A percentile compares a stretch with the other conserved stretches of the same genome.
phyloP scores from a whole-genome alignment of 2,797 vertebrate species.

The Bradypodion pumilum region DNA sequence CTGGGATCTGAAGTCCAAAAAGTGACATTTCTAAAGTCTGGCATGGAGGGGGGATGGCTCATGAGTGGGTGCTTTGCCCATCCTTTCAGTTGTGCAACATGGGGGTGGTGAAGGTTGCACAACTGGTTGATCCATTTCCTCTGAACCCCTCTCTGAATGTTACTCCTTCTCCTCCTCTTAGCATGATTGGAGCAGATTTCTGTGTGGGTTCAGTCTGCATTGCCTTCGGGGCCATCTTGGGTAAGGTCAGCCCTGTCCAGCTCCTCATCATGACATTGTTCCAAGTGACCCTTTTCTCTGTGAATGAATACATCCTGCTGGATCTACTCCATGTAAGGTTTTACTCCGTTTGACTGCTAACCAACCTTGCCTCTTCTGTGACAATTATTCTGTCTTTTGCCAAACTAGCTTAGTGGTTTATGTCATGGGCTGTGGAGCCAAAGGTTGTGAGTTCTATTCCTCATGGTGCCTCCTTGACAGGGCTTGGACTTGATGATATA shows the following conservation, averaged over 20 bases:
- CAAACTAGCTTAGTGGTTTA: too few species aligned
- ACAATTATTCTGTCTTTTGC: not conserved
- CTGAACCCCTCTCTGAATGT: not conserved
- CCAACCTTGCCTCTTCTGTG: not conserved
- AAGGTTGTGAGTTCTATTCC: too few species aligned
- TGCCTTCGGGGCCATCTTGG: conserved; percentile 91
- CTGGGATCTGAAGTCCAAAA: too few species aligned
- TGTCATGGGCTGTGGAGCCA: too few species aligned
- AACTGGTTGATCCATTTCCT: not conserved
- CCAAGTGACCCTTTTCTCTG: conserved; percentile 88
- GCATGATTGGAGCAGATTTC: conserved; percentile 97
- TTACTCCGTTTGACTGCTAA: not conserved
- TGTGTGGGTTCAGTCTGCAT: conserved; percentile 90
- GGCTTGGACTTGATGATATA: too few species aligned
- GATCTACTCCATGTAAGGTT: conserved; percentile 85
- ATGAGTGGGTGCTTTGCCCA: not conserved
- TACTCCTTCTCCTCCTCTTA: conserved; percentile 59
- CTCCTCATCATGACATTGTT: conserved; percentile 90
- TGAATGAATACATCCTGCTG: conserved; percentile 92
- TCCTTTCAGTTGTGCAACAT: too few species aligned
- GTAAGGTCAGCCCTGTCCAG: conserved; percentile 94
- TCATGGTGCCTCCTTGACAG: too few species aligned
- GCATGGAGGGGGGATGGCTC: not conserved
- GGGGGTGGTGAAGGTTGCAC: too few species aligned
- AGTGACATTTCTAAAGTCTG: too few species aligned